Evolutionary conservation across 2,888 invertebrate genomes (phyloP).

Genomic region (Nephrotoma flavescens): DNA sequence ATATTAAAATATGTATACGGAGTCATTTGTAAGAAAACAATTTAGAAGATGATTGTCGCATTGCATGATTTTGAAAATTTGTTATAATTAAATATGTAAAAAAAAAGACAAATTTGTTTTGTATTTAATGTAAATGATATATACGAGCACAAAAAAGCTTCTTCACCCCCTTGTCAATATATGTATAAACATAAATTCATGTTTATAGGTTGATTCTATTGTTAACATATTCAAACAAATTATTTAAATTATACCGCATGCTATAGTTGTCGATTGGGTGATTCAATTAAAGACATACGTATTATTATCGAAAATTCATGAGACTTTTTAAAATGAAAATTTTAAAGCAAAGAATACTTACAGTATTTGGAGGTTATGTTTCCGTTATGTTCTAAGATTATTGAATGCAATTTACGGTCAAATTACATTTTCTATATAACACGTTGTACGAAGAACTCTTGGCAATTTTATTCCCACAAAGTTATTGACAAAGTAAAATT

Average conservation of each 20-base stretch:
- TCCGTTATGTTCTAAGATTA: no score
- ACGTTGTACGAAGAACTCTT: no score
- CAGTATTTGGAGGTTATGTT: no score
- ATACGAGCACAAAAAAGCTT: neutral
- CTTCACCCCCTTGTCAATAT: neutral
- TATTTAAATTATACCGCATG: neutral
- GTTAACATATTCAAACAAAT: neutral
- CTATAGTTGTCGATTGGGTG: neutral
- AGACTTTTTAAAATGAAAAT: no score
- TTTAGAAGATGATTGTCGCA: conserved; percentile 3
- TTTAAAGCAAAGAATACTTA: no score
- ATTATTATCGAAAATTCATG: no score
- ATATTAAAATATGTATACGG: neutral
- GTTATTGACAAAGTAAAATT: no score
- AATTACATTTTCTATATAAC: no score
- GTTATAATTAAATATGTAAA: neutral
- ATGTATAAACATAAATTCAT: neutral
- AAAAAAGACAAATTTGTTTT: neutral
- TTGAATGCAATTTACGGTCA: no score
- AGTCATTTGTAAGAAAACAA: neutral
- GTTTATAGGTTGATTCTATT: neutral
- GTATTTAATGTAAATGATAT: neutral
- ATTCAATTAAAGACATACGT: neutral
- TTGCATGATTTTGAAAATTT: conserved; percentile 1
- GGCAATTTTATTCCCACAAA: no score